Evolutionary conservation across 2,113 vertebrate genomes (phyloP).

Genomic region (Nestor notabilis): DNA sequence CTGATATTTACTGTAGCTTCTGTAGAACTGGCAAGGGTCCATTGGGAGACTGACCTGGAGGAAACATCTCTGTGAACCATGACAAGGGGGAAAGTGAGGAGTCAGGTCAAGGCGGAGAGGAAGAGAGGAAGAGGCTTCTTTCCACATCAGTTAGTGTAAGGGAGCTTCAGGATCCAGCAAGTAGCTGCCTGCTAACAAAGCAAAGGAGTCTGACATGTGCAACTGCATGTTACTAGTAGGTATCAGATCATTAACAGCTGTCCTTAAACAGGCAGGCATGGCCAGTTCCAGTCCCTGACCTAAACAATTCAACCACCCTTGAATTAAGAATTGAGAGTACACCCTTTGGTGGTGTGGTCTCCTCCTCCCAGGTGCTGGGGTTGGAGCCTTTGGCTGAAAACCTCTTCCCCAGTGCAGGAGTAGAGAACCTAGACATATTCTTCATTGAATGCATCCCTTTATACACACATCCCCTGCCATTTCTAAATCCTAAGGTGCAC

Average conservation of each 20-base stretch:
- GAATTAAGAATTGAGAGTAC: no score
- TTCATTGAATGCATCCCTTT: background rate
- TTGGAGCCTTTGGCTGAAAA: background rate
- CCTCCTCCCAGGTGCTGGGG: background rate
- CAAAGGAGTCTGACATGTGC: background rate
- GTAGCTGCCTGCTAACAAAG: background rate
- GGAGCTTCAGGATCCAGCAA: background rate
- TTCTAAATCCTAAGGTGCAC: background rate
- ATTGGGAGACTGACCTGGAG: background rate
- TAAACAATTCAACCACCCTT: background rate
- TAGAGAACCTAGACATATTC: background rate
- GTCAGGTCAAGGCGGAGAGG: background rate
- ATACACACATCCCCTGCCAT: background rate
- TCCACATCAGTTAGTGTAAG: background rate
- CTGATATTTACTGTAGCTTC: background rate
- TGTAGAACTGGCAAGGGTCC: background rate
- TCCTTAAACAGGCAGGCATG: background rate
- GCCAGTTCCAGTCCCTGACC: background rate
- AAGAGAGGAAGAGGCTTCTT: background rate
- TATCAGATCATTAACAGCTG: background rate
- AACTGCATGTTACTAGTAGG: fast-evolving
- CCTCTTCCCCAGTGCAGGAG: background rate
- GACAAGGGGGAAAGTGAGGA: background rate
- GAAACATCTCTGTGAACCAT: background rate
- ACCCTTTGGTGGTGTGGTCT: background rate